Conservation (phyloP, 1,140 invertebrate species). For the Gonioctena quinquepunctata region DNA sequence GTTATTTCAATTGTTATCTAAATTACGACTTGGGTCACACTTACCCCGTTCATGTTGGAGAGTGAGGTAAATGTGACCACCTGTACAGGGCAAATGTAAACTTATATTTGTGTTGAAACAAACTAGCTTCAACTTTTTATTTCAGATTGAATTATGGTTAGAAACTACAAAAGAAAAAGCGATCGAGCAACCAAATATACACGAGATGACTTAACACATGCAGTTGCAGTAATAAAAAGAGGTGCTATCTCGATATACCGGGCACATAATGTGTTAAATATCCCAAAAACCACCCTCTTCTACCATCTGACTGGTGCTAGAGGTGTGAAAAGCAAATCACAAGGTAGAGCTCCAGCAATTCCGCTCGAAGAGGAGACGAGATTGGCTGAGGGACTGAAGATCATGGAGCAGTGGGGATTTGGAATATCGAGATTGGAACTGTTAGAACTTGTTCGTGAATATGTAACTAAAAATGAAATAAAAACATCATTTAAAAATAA, state of each 20-base stretch:
- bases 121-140: too few species aligned
- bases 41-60: too few species aligned
- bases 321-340: conserved; percentile 24
- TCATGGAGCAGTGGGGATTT: conserved; percentile 31
- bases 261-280: conserved; percentile 24
- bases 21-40: too few species aligned
- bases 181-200: conserved; percentile 19
- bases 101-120: too few species aligned
- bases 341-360: conserved; percentile 42
- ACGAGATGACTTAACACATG: conserved; percentile 25
- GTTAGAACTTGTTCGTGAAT: conserved; percentile 41
- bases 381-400: conserved; percentile 35
- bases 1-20: too few species aligned
- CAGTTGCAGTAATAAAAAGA: conserved; percentile 27
- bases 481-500: conserved; percentile 46
- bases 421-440: conserved; percentile 46
- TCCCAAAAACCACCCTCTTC: conserved; percentile 34
- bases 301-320: conserved; percentile 13
- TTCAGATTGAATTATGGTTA: conserved; percentile 13
- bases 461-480: conserved; percentile 43
- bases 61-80: too few species aligned
- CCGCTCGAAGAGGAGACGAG: conserved; percentile 34
- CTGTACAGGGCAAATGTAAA: too few species aligned
- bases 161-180: conserved; percentile 13
- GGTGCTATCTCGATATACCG: conserved; percentile 11